Evolutionary conservation across 2,797 vertebrate genomes (phyloP).

Genomic region (Sitta carolinensis): DNA sequence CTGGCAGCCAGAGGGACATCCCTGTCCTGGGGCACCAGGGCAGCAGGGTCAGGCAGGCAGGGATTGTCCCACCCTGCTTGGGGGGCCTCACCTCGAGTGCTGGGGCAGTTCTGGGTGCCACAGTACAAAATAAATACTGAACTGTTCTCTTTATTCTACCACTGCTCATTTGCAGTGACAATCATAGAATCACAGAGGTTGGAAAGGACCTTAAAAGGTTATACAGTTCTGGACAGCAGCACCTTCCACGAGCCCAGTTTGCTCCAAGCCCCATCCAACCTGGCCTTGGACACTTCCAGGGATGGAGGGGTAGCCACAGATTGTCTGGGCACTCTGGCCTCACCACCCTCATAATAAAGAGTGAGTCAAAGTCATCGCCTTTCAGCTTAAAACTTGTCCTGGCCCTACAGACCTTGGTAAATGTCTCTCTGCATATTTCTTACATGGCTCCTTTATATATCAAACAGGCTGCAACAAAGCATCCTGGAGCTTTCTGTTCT

Average conservation of each 20-base stretch:
- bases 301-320: background rate
- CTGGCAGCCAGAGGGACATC: too few relatives aligned
- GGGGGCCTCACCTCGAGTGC: too few relatives aligned
- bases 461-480: too few relatives aligned
- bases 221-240: background rate
- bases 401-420: background rate
- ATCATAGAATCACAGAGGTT: background rate
- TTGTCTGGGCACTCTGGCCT: background rate
- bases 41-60: too few relatives aligned
- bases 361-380: background rate
- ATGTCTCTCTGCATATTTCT: background rate
- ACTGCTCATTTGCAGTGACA: background rate
- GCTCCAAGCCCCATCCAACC: fast-evolving
- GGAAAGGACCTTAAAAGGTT: background rate
- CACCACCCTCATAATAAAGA: fast-evolving
- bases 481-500: background rate
- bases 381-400: background rate
- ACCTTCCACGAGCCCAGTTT: fast-evolving
- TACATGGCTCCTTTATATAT: background rate
- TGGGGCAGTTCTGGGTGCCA: too few relatives aligned
- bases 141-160: background rate
- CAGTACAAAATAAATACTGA: too few relatives aligned
- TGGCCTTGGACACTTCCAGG: background rate
- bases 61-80: too few relatives aligned
- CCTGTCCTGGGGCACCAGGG: too few relatives aligned